These are phyloP conservation scores for Sciaenops ocellatus DNA, from an alignment of 2,797 vertebrate species.

Conservation along the genomic window DNA sequence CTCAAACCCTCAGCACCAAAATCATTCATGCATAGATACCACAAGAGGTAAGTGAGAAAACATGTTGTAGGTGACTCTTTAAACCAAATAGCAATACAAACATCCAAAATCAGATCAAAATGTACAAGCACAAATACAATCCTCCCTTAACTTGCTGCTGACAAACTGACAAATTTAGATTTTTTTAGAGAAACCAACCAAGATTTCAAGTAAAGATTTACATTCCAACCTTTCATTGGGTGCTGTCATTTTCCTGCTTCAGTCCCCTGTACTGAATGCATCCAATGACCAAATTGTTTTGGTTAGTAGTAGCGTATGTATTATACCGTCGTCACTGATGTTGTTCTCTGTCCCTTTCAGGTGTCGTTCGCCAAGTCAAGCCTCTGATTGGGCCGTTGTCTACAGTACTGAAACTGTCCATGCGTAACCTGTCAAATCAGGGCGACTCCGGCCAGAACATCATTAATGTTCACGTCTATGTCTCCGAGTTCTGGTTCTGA, in stretches of 20 bases:
- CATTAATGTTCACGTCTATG: slow-evolving; percentile 93
- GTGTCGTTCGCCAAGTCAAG: slow-evolving; percentile 94
- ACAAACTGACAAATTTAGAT: too few species aligned
- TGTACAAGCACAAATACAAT: not conserved
- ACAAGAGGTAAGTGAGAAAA: slow-evolving; percentile 17
- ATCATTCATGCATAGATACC: slow-evolving; percentile 22
- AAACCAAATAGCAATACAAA: slow-evolving; percentile 2
- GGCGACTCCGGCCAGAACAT: slow-evolving; percentile 92
- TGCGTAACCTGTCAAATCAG: slow-evolving; percentile 91
- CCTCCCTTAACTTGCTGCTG: not conserved
- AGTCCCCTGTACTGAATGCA: too few species aligned
- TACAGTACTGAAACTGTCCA: slow-evolving; percentile 92
- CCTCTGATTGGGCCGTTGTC: slow-evolving; percentile 90
- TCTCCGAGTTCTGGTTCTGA: slow-evolving; percentile 98
- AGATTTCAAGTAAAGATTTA: not conserved
- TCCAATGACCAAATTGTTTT: not conserved
- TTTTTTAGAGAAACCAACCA: too few species aligned
- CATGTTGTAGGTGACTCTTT: not conserved
- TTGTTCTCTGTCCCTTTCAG: slow-evolving; percentile 76
- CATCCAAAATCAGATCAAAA: not conserved
- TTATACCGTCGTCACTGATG: not conserved
- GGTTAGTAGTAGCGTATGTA: not conserved
- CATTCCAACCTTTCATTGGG: not conserved
- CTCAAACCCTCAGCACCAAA: slow-evolving; percentile 38
- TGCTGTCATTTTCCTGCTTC: not conserved